Evolutionary conservation across 2,888 invertebrate species (phyloP).

Genomic region (Mesorhabditis spiculigera): DNA sequence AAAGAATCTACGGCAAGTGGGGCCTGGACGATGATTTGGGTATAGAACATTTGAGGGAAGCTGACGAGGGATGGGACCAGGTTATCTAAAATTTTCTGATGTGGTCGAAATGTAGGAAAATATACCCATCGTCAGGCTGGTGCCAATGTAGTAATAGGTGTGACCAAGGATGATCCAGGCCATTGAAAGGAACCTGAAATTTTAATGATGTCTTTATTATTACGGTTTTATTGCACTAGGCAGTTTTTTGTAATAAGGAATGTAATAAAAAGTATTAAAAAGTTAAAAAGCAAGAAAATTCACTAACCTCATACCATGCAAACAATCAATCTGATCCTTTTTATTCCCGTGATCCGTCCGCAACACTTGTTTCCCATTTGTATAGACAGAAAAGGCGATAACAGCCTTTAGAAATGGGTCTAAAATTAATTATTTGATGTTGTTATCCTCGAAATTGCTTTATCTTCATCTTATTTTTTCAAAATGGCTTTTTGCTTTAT

Average conservation of each 20-base stretch:
- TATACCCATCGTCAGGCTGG: slow-evolving; percentile 46
- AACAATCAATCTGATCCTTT: slow-evolving; percentile 31
- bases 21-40: slow-evolving; percentile 60
- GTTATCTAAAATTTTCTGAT: slow-evolving; percentile 41
- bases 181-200: slow-evolving; percentile 65
- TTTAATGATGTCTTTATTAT: slow-evolving; percentile 57
- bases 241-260: too few relatives aligned
- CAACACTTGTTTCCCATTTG: slow-evolving; percentile 62
- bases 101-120: not conserved
- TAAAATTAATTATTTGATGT: slow-evolving; percentile 13
- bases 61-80: slow-evolving; percentile 51
- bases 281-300: not conserved
- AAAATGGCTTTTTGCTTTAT: too few relatives aligned
- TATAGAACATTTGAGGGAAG: slow-evolving; percentile 59
- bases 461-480: not conserved
- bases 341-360: slow-evolving; percentile 56
- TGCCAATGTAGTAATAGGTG: slow-evolving; percentile 59
- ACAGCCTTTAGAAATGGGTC: slow-evolving; percentile 37
- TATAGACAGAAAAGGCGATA: slow-evolving; percentile 64
- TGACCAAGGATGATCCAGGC: slow-evolving; percentile 67
- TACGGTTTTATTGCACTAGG: too few relatives aligned
- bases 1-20: slow-evolving; percentile 61
- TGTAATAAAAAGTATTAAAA: too few relatives aligned
- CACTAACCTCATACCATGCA: slow-evolving; percentile 24
- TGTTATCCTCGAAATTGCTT: not conserved